Conservation (phyloP, 2,888 invertebrate species). For the Callyntrura sp. region DNA sequence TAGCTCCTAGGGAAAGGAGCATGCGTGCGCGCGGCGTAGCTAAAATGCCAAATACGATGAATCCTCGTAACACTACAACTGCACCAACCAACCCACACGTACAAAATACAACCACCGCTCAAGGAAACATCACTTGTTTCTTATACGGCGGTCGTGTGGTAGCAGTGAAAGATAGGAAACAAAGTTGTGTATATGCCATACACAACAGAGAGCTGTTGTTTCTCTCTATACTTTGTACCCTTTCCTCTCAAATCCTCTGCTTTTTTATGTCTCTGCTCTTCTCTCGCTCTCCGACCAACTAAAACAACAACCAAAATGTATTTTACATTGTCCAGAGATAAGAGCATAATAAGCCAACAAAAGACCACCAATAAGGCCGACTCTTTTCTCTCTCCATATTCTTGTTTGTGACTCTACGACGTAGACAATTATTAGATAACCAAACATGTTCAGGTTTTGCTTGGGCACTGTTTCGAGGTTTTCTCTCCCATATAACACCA, state of each 20-base stretch:
- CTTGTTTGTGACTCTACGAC: neutral
- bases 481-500: conserved; percentile 14
- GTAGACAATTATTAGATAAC: conserved; percentile 22
- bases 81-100: conserved; percentile 4
- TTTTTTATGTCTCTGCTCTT: neutral
- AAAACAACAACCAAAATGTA: conserved; percentile 7
- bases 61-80: neutral
- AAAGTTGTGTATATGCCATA: conserved; percentile 7
- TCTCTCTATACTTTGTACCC: neutral
- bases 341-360: conserved; percentile 50
- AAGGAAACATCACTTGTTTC: neutral
- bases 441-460: neutral
- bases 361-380: conserved; percentile 44
- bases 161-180: neutral
- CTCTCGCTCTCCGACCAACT: neutral
- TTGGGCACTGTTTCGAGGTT: conserved; percentile 31
- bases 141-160: neutral
- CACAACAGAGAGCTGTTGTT: neutral
- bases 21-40: neutral
- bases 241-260: conserved; percentile 34
- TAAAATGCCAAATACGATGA: conserved; percentile 18
- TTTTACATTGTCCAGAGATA: conserved; percentile 31
- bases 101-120: neutral
- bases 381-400: conserved; percentile 20
- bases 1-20: conserved; percentile 40